These are phyloP conservation scores for Mystacides longicornis DNA, from an alignment of 2,888 invertebrate genomes.

Conservation along the genomic window DNA sequence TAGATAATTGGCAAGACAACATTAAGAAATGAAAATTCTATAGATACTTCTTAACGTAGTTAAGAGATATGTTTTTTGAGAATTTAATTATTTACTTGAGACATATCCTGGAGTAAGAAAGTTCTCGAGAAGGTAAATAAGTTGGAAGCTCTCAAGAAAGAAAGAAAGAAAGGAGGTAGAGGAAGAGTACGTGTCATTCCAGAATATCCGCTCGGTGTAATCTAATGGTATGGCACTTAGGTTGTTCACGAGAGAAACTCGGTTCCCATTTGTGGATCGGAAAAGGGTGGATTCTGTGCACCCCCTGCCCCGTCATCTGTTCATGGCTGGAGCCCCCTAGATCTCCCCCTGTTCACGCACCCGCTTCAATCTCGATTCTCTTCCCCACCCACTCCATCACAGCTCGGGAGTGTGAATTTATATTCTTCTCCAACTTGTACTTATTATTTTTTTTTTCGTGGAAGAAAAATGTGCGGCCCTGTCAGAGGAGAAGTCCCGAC, in stretches of 20 bases:
- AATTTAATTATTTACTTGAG: no score
- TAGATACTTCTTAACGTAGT: no score
- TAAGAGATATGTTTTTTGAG: no score
- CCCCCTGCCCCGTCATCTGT: background rate
- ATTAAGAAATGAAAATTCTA: no score
- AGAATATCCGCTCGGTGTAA: background rate
- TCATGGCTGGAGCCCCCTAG: no score
- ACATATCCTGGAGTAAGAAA: no score
- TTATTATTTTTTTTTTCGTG: background rate
- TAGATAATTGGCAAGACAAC: no score
- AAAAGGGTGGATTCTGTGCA: constrained; percentile 1
- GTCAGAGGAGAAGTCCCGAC: background rate
- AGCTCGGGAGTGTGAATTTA: background rate
- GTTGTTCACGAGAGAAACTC: background rate
- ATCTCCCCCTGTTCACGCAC: no score
- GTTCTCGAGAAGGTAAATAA: no score
- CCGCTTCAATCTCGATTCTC: background rate
- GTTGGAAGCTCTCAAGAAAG: no score
- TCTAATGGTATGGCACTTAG: no score
- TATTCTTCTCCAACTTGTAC: background rate
- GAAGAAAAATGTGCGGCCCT: background rate
- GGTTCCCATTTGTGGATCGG: constrained; percentile 1
- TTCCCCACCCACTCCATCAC: background rate
- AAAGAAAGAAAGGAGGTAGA: background rate
- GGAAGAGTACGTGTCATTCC: background rate